These are phyloP conservation scores for Polypterus senegalus DNA, from an alignment of 2,113 vertebrate genomes.

Conservation along the genomic window DNA sequence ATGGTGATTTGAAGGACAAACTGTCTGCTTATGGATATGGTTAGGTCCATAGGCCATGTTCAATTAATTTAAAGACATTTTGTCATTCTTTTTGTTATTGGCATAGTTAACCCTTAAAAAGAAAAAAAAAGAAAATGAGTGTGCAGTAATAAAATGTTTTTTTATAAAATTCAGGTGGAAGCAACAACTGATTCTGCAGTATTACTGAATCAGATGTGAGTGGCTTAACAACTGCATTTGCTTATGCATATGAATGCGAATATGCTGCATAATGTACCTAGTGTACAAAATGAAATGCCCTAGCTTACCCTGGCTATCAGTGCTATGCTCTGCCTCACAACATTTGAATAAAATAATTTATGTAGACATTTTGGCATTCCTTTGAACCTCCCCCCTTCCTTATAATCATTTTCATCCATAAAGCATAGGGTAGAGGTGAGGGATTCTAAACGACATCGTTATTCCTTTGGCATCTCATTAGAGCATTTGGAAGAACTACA, in stretches of 20 bases:
- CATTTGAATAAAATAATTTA: slow-evolving; percentile 65
- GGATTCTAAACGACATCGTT: slow-evolving; percentile 57
- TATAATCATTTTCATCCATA: slow-evolving; percentile 19
- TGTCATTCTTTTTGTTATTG: no score
- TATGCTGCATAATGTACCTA: slow-evolving; percentile 67
- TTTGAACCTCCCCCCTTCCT: slow-evolving; percentile 33
- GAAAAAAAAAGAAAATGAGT: no score
- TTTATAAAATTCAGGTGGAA: no score
- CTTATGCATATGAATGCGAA: slow-evolving; percentile 67
- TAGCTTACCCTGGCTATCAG: slow-evolving; percentile 30
- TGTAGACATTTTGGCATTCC: slow-evolving; percentile 60
- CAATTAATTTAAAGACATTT: no score
- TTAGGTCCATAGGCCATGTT: no score
- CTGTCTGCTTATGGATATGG: no score
- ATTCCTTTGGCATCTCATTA: slow-evolving; percentile 63
- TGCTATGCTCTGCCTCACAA: slow-evolving; percentile 47
- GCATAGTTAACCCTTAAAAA: no score
- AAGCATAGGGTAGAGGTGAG: slow-evolving; percentile 38
- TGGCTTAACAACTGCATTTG: slow-evolving; percentile 42
- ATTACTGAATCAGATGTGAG: slow-evolving; percentile 10
- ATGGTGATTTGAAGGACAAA: no score
- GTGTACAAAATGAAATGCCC: slow-evolving; percentile 35
- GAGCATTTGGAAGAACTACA: slow-evolving; percentile 93
- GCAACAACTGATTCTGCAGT: no score
- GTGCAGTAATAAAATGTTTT: no score